These are phyloP conservation scores for Nyctibius grandis DNA, from an alignment of 2,797 vertebrate genomes.

Conservation along the genomic window DNA sequence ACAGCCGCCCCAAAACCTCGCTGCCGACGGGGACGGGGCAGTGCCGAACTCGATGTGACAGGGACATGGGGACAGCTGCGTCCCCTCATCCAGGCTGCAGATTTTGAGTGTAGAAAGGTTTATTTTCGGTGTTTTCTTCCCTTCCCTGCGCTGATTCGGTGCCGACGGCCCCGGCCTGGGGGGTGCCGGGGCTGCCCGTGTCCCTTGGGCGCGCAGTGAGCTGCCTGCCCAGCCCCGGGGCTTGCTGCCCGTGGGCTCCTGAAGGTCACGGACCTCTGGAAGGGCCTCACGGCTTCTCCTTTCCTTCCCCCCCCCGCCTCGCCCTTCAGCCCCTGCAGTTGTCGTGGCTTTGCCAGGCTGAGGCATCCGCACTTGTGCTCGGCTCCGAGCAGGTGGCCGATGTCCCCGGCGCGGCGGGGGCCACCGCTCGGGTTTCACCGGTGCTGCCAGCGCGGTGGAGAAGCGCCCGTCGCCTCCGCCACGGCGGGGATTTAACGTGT, in stretches of 20 bases:
- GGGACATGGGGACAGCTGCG: accelerated
- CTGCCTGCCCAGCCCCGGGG: neutral
- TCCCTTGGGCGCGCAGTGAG: neutral
- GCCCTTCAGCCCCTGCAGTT: constrained; percentile 35
- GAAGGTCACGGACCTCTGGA: constrained; percentile 21
- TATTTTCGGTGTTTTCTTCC: neutral
- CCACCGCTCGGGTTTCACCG: neutral
- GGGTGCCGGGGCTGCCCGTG: accelerated
- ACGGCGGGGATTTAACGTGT: neutral
- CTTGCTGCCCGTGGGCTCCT: neutral
- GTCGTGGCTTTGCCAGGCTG: neutral
- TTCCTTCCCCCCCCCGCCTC: neutral
- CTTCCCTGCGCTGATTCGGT: accelerated
- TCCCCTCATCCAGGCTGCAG: neutral
- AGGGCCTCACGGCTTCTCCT: neutral
- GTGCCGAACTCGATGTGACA: accelerated
- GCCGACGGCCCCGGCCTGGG: neutral
- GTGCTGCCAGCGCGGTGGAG: neutral
- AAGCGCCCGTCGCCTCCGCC: neutral
- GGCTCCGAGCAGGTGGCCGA: constrained; percentile 12
- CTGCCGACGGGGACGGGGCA: accelerated
- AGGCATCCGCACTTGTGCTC: constrained; percentile 12
- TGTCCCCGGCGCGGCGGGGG: neutral
- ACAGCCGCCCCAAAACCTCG: neutral
- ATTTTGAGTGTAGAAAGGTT: neutral